Conservation (phyloP, 2,797 vertebrate species). For the Trachurus trachurus region DNA sequence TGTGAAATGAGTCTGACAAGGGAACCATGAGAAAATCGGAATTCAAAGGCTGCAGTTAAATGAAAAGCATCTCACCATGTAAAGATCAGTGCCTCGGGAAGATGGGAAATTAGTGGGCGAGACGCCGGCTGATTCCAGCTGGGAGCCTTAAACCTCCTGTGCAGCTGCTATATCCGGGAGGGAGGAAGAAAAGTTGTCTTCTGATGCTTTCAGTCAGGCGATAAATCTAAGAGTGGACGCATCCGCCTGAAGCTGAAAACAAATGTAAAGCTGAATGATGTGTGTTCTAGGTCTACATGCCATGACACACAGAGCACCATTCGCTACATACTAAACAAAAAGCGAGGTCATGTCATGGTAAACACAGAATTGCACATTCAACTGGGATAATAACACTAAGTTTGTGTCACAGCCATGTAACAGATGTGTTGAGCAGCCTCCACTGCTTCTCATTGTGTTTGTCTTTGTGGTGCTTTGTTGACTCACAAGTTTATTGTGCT, state of each 20-base stretch:
- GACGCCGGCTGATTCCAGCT: not conserved
- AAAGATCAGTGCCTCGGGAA: not conserved
- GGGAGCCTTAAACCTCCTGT: not conserved
- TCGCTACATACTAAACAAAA: not conserved
- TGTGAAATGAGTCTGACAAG: slow-evolving; percentile 1
- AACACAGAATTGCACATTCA: not conserved
- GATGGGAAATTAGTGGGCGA: not conserved
- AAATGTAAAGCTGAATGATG: not conserved
- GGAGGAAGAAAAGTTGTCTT: not conserved
- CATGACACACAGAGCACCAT: not conserved
- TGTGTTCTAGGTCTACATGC: not conserved
- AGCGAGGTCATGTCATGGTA: not conserved
- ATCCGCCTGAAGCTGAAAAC: not conserved
- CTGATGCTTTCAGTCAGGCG: slow-evolving; percentile 10
- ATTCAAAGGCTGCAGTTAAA: not conserved
- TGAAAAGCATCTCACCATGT: not conserved
- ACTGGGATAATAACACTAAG: not conserved
- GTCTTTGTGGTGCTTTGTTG: not conserved
- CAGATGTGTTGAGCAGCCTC: not conserved
- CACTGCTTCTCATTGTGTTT: not conserved
- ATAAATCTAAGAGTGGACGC: not conserved
- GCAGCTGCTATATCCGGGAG: not conserved
- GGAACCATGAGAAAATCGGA: not conserved
- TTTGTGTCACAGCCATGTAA: not conserved
- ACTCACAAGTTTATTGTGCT: not conserved